Percentiles rank a stretch among this genome's conserved stretches.
These are phyloP conservation scores for Atherinomorus stipes DNA, from an alignment of 2,113 vertebrate genomes.

Conservation along the genomic window DNA sequence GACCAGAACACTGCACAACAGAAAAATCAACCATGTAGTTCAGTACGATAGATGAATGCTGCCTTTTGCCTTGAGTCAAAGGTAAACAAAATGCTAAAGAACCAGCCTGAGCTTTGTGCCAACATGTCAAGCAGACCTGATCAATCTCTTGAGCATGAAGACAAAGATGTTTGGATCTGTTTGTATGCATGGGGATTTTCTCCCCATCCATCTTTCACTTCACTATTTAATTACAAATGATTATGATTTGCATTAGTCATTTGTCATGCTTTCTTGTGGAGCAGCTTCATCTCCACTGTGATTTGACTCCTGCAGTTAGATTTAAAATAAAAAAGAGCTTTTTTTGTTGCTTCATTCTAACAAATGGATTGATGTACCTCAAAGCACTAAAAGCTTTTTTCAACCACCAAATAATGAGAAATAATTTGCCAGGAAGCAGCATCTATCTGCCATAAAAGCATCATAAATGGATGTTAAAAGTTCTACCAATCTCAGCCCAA, in stretches of 20 bases:
- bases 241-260: slow-evolving; percentile 38
- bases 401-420: slow-evolving; percentile 51
- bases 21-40: background rate
- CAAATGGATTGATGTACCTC: slow-evolving; percentile 60
- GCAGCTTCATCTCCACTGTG: slow-evolving; percentile 15
- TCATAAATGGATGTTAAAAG: slow-evolving; percentile 49
- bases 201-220: slow-evolving; percentile 22
- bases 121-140: slow-evolving; percentile 31
- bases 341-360: slow-evolving; percentile 7
- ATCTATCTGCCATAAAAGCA: slow-evolving; percentile 47
- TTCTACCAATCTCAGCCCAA: slow-evolving; percentile 26
- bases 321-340: background rate
- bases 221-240: slow-evolving; percentile 50
- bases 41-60: background rate
- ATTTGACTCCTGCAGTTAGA: slow-evolving; percentile 28
- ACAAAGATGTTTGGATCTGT: slow-evolving; percentile 16
- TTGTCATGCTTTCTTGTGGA: background rate
- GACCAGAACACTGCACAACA: background rate
- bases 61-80: background rate
- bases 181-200: background rate
- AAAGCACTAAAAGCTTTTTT: slow-evolving; percentile 69
- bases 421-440: slow-evolving; percentile 54
- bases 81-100: slow-evolving; percentile 4
- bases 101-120: slow-evolving; percentile 29
- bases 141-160: slow-evolving; percentile 30